Conservation (phyloP, 2,797 vertebrate species). For the Brachyalestes nurse region DNA sequence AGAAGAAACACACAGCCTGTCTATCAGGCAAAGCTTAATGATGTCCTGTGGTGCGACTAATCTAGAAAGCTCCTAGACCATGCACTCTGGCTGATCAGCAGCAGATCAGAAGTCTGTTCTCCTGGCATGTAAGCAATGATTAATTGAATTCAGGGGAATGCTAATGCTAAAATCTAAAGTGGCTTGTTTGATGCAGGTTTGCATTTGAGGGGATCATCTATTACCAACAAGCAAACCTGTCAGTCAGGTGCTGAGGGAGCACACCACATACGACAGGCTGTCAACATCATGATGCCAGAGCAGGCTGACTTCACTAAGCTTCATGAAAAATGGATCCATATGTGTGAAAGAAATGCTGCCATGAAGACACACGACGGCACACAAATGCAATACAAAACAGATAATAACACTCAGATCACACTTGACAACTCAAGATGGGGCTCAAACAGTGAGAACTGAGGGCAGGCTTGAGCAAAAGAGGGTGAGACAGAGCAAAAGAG, state of each 20-base stretch:
- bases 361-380: constrained; percentile 45
- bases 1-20: constrained; percentile 30
- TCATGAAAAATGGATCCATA: constrained; percentile 58
- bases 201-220: not conserved
- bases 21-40: constrained; percentile 52
- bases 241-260: constrained; percentile 55
- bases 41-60: constrained; percentile 44
- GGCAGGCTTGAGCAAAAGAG: constrained; percentile 44
- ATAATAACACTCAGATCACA: constrained; percentile 45
- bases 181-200: constrained; percentile 12
- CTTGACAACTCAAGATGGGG: constrained; percentile 47
- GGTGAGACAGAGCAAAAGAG: constrained; percentile 16
- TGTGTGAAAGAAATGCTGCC: constrained; percentile 32
- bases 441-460: constrained; percentile 50
- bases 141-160: constrained; percentile 19
- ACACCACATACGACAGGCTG: constrained; percentile 30
- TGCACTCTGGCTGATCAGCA: constrained; percentile 16
- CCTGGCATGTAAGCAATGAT: constrained; percentile 6
- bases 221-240: constrained; percentile 51
- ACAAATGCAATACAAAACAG: constrained; percentile 64
- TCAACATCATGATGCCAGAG: constrained; percentile 42
- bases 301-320: constrained; percentile 51
- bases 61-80: constrained; percentile 12
- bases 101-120: constrained; percentile 13
- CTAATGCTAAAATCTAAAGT: constrained; percentile 23